Evolutionary conservation across 2,888 invertebrate species (phyloP), one percentile per base, ranked within the genome.

Genomic region (Cephus nigrinus): DNA sequence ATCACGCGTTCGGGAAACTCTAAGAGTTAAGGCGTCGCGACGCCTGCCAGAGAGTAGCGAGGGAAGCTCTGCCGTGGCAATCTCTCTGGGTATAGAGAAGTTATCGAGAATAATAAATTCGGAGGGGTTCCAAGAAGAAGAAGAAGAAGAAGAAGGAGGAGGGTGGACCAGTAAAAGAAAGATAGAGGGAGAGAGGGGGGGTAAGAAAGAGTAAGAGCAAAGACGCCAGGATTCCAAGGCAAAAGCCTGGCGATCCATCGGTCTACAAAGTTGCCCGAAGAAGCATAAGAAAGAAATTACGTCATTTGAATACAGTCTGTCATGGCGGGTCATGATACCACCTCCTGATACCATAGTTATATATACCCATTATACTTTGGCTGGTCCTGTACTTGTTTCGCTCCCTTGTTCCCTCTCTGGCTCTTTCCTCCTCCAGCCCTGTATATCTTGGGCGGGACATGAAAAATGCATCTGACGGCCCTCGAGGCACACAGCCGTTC

Each of bases 381-480:
- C 69, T 69, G 31, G 31, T 76, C 40, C 35, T 34, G 34, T 40
- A 40, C 34, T 36, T 9, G 69, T 68, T 55, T 73, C 76, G 30
- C 72, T 31, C 71, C 34, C 68, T n/a, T 34, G 9, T 3, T 76
- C 55, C 33, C 40, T 74, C 31, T 30, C 74, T 31, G 31, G 12
- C 11, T 30, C 30, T 12, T 31, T 15, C 12, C 32, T 32, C 32
- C 31, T 76, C 74, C 76, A 79, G 75, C 78, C 80, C 82, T 84
- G 82, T 87, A 84, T 85, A 86, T 87, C 85, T 86, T 85, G 83
- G 83, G 80, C 84, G 83, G 83, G 89, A 88, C 90, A 90, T 90
- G 90, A 90, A 90, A 90, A 90, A 90, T 90, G 90, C 89, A 90
- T 90, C 86, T 83, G 84, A 87, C 87, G 82, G 85, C 85, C 88